phyloP scores from a whole-genome alignment of 2,113 vertebrate species.

The Shinisaurus crocodilurus region DNA sequence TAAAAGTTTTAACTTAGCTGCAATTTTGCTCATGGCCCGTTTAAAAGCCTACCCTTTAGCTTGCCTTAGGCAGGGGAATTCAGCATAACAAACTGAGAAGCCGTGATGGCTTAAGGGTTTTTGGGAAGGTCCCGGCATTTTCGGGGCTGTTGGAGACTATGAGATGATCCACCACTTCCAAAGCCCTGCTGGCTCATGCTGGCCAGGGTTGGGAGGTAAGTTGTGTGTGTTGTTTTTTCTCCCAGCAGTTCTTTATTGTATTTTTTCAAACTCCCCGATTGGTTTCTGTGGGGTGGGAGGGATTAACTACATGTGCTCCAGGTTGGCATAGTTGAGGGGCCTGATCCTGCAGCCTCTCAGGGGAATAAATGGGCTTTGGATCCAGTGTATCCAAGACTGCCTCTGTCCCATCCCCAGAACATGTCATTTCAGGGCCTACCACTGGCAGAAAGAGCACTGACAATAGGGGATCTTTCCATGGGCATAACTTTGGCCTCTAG shows the following conservation, averaged over 20 bases:
- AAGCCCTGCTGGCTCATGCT: background rate
- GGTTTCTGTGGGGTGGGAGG: no score
- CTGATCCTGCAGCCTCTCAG: background rate
- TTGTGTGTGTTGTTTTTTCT: no score
- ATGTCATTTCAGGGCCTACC: background rate
- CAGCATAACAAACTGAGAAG: no score
- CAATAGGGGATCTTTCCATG: background rate
- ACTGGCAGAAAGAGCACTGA: background rate
- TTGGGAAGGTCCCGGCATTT: no score
- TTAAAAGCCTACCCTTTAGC: no score
- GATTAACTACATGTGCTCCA: no score
- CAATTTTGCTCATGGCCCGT: no score
- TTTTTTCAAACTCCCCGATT: background rate
- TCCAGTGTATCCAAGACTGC: background rate
- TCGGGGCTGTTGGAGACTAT: no score
- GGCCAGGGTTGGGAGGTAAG: background rate
- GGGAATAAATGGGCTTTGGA: background rate
- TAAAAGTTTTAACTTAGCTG: no score
- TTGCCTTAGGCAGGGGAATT: no score
- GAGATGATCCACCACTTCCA: background rate
- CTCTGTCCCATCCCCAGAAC: background rate
- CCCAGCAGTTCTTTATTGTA: background rate
- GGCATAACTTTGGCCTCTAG: background rate
- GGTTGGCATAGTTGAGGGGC: no score
- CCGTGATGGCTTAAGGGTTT: no score